Evolutionary conservation across 1,140 invertebrate species (phyloP).

Genomic region (Daktulosphaira vitifoliae): DNA sequence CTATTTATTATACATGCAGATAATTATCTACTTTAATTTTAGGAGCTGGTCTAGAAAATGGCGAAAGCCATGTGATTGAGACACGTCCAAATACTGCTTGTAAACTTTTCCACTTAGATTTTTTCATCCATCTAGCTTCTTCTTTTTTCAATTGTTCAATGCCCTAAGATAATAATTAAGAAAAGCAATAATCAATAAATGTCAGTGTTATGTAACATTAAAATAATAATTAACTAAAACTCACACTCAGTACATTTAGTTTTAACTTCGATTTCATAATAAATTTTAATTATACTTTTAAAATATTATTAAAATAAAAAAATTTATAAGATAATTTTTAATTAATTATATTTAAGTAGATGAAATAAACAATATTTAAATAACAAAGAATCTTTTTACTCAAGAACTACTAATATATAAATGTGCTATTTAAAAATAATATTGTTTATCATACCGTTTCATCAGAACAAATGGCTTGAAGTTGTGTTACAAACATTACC

Average conservation of each 20-base stretch:
- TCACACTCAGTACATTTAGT: too few relatives aligned
- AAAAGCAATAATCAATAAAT: not conserved
- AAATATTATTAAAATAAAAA: too few relatives aligned
- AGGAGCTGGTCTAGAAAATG: conserved; percentile 73
- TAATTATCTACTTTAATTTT: conserved; percentile 65
- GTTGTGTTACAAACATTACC: conserved; percentile 85
- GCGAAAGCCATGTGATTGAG: conserved; percentile 87
- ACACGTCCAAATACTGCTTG: conserved; percentile 91
- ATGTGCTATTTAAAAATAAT: too few relatives aligned
- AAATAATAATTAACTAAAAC: too few relatives aligned
- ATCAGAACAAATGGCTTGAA: conserved; percentile 98
- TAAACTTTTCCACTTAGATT: conserved; percentile 86
- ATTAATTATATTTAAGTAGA: too few relatives aligned
- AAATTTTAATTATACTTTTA: too few relatives aligned
- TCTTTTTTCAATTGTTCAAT: conserved; percentile 94
- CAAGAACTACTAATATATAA: too few relatives aligned
- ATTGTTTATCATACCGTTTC: conserved; percentile 93
- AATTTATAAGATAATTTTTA: too few relatives aligned
- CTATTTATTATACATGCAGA: conserved; percentile 47
- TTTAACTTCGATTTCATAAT: too few relatives aligned
- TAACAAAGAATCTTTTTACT: too few relatives aligned
- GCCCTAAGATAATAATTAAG: conserved; percentile 56
- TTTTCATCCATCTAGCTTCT: conserved; percentile 80
- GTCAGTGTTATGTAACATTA: too few relatives aligned
- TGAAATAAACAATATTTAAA: too few relatives aligned